phyloP scores from a whole-genome alignment of 2,113 vertebrate species.

The Ptilonorhynchus violaceus region DNA sequence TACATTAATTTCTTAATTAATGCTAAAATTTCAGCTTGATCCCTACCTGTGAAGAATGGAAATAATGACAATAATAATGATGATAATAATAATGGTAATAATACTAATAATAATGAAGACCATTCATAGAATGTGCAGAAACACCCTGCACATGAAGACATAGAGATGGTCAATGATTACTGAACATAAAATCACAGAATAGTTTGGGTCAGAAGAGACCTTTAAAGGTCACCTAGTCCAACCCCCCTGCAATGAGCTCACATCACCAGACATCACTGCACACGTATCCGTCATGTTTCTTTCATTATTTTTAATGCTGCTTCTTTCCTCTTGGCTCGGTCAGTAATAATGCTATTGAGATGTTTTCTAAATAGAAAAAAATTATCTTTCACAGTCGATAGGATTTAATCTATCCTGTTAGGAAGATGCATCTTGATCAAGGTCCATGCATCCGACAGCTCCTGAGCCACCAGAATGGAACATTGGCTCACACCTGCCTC shows the following conservation, averaged over 20 bases:
- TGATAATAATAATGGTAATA: not conserved
- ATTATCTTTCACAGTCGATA: not conserved
- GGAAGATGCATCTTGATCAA: not conserved
- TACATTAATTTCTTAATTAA: not conserved
- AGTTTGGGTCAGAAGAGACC: not conserved
- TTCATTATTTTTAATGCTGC: not conserved
- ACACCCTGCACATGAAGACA: not conserved
- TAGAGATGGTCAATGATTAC: not conserved
- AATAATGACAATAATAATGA: not conserved
- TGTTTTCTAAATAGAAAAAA: not conserved
- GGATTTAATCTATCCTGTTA: not conserved
- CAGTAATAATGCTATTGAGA: not conserved
- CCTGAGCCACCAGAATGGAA: not conserved
- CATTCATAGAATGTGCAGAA: not conserved
- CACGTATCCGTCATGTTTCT: rapidly evolving
- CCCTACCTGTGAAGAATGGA: not conserved
- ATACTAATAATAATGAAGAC: not conserved
- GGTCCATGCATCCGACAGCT: not conserved
- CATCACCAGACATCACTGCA: not conserved
- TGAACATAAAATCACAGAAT: not conserved
- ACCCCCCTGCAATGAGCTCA: not conserved
- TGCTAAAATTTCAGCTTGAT: not conserved
- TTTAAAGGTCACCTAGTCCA: not conserved
- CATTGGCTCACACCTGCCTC: not conserved
- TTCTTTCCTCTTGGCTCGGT: not conserved